Evolutionary conservation across 2,113 vertebrate species (phyloP), one percentile per base, ranked within the genome.

Genomic region (Pachyramphus minor): DNA sequence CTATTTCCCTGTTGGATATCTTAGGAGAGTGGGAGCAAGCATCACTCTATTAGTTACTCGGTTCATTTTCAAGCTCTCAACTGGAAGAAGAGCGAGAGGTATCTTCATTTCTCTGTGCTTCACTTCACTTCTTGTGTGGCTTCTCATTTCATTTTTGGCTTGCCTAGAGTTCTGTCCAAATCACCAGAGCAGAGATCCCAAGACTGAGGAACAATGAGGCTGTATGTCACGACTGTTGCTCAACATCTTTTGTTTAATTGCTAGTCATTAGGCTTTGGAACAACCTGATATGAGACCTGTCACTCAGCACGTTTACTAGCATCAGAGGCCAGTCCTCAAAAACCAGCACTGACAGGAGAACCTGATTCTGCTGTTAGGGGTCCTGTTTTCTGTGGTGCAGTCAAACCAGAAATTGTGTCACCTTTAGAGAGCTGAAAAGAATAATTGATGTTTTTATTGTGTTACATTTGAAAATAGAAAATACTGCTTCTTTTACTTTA

Each of bases 31-130:
- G 27, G 45, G 14, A 90, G 30, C 15, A 73, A 64, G n/a, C 8
- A 13, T 69, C 0, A 0, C 11, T 60, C 13, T 60, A 0, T 42
- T 41, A 27, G 2, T 45, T 84, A n/a, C n/a, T 69, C 2, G 0
- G 9, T 37, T 84, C 1, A 1, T 88, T 92, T 84, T 64, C 73
- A 63, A 79, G 33, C 10, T 62, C 11, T 84, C 45, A n/a, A 39
- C 9, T 19, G 33, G 28, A 84, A 66, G 59, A 86, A 81, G 11
- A 63, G 30, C 2, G 16, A 83, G 18, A 68, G 25, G 12, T 39
- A 28, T 53, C 30, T 84, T 78, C 1, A 10, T 17, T 56, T 67
- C 5, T 6, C 25, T 82, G 64, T 25, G 25, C 45, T 76, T 73
- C 12, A 7, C 55, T 82, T 67, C 18, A 14, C 9, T 75, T 86